Base-by-base conservation (phyloP, 1,140 invertebrate species). In the Odontomachus brunneus region DNA sequence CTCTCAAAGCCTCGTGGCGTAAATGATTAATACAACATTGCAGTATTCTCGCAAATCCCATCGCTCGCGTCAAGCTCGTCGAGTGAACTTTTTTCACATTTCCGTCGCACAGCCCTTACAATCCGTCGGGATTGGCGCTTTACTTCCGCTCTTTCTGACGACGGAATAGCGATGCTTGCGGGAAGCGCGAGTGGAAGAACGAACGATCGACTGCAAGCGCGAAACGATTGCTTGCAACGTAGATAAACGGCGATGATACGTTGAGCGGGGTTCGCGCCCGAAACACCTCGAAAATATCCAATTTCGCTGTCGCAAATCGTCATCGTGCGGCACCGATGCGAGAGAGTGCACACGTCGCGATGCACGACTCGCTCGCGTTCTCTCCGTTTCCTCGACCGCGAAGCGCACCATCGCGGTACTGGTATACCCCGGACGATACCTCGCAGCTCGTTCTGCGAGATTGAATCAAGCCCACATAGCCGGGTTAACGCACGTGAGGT, bases 401-500 rank as follows among this genome's bases (percentile, higher is more conserved):
- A 55, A 83, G 38, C 69, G 22, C 55, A 65, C 15, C 69, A 12
- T 49, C 44, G 67, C 24, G 24, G 38, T 44, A 44, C 38, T 44
- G 38, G 15, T 51, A 57, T 33, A 38, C 59, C 33, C 38, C 5
- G 53, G 26, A 60, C 62, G 60, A 48, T 76, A 63, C 55, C 82
- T 81, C 67, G 74, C 65, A 63, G 84, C 66, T 85, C 80, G 86
- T 87, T 87, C 57, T 69, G 55, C 73, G 78, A 89, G 84, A 88
- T 88, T 88, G 84, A 83, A 84, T 88, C 84, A 88, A 81, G 85
- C 48, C 63, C 78, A 49, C 48, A 82, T 82, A 69, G 78, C 67
- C 78, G 22, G 71, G 88, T 87, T 89, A 87, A 85, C 80, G 78
- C 85, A 85, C 85, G 85, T 89, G 83, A 85, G 83, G 59, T 74